phyloP scores from a whole-genome alignment of 2,113 vertebrate species.

The Castor canadensis region DNA sequence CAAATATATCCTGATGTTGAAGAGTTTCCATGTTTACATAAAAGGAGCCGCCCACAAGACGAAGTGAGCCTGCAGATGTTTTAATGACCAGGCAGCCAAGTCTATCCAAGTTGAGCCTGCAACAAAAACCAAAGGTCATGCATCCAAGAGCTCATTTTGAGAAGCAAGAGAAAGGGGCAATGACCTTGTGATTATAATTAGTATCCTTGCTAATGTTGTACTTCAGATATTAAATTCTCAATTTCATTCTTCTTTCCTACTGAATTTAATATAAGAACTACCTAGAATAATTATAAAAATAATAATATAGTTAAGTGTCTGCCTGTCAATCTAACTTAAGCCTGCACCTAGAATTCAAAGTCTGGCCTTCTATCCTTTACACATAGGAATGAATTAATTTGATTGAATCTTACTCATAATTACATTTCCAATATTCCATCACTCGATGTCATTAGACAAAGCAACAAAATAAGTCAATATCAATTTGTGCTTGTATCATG shows the following conservation, averaged over 20 bases:
- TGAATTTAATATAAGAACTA: constrained; percentile 58
- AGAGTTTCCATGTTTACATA: neutral
- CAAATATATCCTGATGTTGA: neutral
- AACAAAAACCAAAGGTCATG: neutral
- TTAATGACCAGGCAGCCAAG: neutral
- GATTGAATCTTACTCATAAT: neutral
- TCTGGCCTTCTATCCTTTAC: constrained; percentile 1
- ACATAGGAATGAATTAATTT: neutral
- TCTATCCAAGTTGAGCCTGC: neutral
- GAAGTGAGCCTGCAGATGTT: neutral
- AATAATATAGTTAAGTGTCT: constrained; percentile 39
- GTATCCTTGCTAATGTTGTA: constrained; percentile 49
- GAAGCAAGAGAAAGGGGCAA: constrained; percentile 17
- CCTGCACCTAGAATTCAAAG: constrained; percentile 42
- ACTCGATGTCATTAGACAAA: neutral
- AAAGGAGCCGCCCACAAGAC: neutral
- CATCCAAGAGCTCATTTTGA: neutral
- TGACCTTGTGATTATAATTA: constrained; percentile 41
- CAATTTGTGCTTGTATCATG: neutral
- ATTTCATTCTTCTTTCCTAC: constrained; percentile 42
- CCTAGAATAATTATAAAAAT: constrained; percentile 64
- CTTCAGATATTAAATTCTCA: constrained; percentile 59
- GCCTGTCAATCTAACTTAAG: neutral
- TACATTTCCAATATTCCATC: neutral
- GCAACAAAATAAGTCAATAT: neutral